Percentiles rank a stretch among this genome's conserved stretches.
phyloP scores from a whole-genome alignment of 2,888 invertebrate species.

The Chorisops tibialis region DNA sequence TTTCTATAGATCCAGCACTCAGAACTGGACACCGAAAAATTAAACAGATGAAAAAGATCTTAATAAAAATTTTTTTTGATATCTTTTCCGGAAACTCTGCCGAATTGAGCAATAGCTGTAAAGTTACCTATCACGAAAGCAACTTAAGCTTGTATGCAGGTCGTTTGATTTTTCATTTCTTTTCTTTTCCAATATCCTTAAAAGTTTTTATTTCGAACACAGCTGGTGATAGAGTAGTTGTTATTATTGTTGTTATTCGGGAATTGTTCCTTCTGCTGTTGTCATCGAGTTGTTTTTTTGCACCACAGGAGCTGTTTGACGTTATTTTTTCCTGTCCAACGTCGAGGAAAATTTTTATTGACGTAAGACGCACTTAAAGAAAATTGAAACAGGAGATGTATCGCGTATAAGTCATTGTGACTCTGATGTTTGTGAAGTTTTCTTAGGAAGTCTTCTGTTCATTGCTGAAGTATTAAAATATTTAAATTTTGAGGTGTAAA shows the following conservation, averaged over 20 bases:
- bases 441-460: too few species aligned
- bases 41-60: too few species aligned
- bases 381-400: slow-evolving; percentile 16
- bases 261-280: neutral
- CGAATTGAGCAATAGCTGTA: too few species aligned
- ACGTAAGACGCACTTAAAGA: slow-evolving; percentile 13
- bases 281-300: neutral
- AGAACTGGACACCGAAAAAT: too few species aligned
- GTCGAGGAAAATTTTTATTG: slow-evolving; percentile 2
- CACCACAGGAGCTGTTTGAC: neutral
- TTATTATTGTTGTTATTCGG: neutral
- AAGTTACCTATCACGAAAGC: too few species aligned
- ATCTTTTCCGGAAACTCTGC: too few species aligned
- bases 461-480: too few species aligned
- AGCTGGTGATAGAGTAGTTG: slow-evolving; percentile 5
- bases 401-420: neutral
- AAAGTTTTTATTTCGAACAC: slow-evolving; percentile 4
- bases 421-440: neutral
- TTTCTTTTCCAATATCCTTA: slow-evolving; percentile 2
- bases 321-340: neutral
- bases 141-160: too few species aligned
- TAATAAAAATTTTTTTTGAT: too few species aligned
- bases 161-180: too few species aligned
- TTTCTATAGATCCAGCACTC: too few species aligned
- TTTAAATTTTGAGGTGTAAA: too few species aligned